These are phyloP conservation scores for Myotis yumanensis DNA, from an alignment of 2,113 vertebrate genomes.

Conservation along the genomic window DNA sequence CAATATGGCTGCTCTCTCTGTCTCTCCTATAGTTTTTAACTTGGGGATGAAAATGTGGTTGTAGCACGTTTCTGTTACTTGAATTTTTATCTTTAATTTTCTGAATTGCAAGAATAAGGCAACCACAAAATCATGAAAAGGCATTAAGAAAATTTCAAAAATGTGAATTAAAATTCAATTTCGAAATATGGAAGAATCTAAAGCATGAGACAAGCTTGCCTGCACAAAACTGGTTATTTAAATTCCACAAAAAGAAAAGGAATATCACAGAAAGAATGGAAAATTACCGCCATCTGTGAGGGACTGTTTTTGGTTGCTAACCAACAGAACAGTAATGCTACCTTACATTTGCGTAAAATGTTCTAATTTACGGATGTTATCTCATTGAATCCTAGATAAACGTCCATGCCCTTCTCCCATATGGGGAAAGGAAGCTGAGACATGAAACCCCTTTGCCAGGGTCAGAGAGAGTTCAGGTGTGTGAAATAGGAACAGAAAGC, in stretches of 20 bases:
- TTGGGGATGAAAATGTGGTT: not conserved
- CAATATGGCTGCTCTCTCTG: not conserved
- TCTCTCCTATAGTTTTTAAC: not conserved
- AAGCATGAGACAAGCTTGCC: not conserved
- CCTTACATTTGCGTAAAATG: not conserved
- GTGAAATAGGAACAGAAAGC: not conserved
- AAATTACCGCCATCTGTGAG: not conserved
- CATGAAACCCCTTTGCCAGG: not conserved
- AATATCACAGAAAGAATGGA: not conserved
- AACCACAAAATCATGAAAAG: not conserved
- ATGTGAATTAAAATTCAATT: not conserved
- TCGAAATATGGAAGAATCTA: not conserved
- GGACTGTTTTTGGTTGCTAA: not conserved
- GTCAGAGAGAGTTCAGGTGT: not conserved
- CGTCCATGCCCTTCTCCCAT: not conserved
- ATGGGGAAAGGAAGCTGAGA: not conserved
- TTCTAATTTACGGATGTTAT: not conserved
- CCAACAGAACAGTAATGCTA: not conserved
- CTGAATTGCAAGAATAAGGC: not conserved
- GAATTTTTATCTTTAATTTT: conserved; percentile 33
- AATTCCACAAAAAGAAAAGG: not conserved
- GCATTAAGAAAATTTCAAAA: not conserved
- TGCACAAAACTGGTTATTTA: not conserved
- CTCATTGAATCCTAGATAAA: not conserved
- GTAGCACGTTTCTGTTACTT: not conserved